Evolutionary conservation across 2,113 vertebrate genomes (phyloP).

Genomic region (Gallinago paraguaiae): DNA sequence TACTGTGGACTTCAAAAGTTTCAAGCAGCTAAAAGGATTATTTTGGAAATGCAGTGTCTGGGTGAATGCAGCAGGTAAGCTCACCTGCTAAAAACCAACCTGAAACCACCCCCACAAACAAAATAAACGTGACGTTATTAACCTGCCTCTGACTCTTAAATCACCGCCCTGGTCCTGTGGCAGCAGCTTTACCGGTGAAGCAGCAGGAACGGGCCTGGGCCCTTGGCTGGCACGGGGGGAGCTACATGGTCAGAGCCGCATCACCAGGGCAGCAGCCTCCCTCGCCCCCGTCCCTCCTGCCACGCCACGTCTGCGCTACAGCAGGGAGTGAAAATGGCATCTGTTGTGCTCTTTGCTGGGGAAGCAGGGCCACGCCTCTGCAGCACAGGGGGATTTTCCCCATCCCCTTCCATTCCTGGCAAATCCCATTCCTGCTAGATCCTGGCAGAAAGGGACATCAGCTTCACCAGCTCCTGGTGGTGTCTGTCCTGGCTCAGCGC

Average conservation of each 20-base stretch:
- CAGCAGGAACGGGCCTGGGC: background rate
- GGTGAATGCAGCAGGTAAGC: background rate
- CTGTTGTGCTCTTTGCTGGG: background rate
- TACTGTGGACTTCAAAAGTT: background rate
- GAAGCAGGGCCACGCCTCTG: background rate
- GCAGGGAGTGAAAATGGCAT: rapidly evolving
- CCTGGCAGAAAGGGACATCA: rapidly evolving
- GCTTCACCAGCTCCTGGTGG: background rate
- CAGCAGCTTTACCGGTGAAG: rapidly evolving
- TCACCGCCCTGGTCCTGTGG: rapidly evolving
- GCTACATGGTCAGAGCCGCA: rapidly evolving
- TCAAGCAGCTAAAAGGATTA: background rate
- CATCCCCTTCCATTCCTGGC: background rate
- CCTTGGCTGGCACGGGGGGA: too few relatives aligned
- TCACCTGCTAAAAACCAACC: background rate
- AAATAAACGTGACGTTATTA: background rate
- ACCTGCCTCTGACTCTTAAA: background rate
- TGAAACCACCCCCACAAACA: background rate
- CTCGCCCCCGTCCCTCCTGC: background rate
- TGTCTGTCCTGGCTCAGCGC: rapidly evolving
- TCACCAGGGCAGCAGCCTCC: rapidly evolving
- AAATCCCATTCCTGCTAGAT: rapidly evolving
- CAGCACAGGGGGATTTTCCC: background rate
- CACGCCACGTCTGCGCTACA: rapidly evolving
- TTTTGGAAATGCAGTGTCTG: background rate